These are phyloP conservation scores for Brachystomella parvula DNA, from an alignment of 1,140 invertebrate genomes.

Conservation along the genomic window DNA sequence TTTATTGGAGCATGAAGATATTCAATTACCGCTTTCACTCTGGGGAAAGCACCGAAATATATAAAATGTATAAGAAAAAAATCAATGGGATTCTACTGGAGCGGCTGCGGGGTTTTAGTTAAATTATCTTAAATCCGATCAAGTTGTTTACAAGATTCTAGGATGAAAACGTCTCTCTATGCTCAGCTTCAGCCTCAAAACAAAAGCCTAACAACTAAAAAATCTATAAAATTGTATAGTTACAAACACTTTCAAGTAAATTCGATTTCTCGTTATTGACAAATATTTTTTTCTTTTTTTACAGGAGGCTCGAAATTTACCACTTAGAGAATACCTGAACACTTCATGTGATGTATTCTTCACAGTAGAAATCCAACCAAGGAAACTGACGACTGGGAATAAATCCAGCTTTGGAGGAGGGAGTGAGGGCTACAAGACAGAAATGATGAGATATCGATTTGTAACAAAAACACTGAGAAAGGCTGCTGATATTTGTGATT, in stretches of 20 bases:
- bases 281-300: background rate
- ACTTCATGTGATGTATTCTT: slow-evolving; percentile 35
- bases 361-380: slow-evolving; percentile 36
- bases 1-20: too few species aligned
- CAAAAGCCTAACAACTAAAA: background rate
- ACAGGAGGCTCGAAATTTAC: slow-evolving; percentile 37
- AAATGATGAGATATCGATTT: slow-evolving; percentile 37
- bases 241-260: background rate
- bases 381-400: slow-evolving; percentile 13
- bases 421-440: slow-evolving; percentile 16
- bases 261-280: background rate
- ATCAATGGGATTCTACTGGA: too few species aligned
- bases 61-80: too few species aligned
- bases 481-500: slow-evolving; percentile 33
- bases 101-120: too few species aligned
- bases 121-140: too few species aligned
- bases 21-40: too few species aligned
- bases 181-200: too few species aligned
- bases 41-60: too few species aligned
- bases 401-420: background rate
- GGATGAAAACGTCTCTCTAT: too few species aligned
- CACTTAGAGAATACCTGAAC: slow-evolving; percentile 35
- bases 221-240: background rate
- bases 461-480: slow-evolving; percentile 35
- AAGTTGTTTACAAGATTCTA: too few species aligned